Evolutionary conservation across 2,113 vertebrate species (phyloP).

Genomic region (Nansenia antarctica): DNA sequence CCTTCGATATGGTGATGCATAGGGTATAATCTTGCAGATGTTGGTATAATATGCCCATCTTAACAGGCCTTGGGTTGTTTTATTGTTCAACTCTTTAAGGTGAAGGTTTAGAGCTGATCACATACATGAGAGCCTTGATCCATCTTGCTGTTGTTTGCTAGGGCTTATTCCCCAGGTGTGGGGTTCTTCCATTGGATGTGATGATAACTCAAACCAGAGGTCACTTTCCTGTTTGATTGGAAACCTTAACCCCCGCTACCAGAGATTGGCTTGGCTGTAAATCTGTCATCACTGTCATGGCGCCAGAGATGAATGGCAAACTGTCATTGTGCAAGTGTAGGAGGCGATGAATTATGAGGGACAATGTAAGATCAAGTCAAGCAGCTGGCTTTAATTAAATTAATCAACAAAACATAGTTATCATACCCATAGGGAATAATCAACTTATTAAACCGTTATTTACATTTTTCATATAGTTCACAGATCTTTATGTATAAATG

Average conservation of each 20-base stretch:
- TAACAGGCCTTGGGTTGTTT: neutral
- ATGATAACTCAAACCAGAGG: neutral
- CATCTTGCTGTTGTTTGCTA: neutral
- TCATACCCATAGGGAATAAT: neutral
- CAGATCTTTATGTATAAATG: too few relatives aligned
- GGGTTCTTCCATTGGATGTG: neutral
- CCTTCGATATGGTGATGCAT: neutral
- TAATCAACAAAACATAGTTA: neutral
- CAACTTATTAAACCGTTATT: too few relatives aligned
- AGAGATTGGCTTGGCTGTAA: conserved; percentile 13
- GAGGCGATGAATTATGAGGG: conserved; percentile 1
- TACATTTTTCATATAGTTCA: too few relatives aligned
- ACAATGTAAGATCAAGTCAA: conserved; percentile 4
- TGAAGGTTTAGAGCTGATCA: neutral
- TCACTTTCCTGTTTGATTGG: conserved; percentile 9
- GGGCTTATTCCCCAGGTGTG: neutral
- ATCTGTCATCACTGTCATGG: conserved; percentile 22
- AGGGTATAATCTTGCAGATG: neutral
- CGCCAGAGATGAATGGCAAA: neutral
- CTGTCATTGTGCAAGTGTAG: conserved; percentile 1
- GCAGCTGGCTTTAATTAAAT: neutral
- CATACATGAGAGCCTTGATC: neutral
- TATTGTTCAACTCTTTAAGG: neutral
- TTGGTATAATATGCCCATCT: neutral
- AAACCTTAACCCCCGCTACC: neutral